Conservation (phyloP, 2,113 vertebrate species). For the Scytalopus superciliaris region DNA sequence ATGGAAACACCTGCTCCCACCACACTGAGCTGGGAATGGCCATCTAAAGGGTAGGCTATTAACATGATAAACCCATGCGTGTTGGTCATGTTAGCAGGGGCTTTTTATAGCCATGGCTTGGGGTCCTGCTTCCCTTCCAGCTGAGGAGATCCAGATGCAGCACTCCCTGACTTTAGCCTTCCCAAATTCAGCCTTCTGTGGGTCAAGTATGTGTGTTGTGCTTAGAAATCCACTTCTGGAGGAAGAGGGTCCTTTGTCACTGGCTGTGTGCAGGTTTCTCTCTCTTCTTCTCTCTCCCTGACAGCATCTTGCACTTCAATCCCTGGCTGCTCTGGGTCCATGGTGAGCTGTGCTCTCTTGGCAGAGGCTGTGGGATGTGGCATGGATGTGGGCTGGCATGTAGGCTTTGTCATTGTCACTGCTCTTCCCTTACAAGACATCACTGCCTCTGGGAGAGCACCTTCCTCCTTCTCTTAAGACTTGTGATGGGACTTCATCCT, state of each 20-base stretch:
- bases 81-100: background rate
- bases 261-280: background rate
- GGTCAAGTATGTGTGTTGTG: background rate
- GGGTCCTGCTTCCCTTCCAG: background rate
- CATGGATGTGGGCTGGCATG: accelerated
- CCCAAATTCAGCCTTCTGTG: background rate
- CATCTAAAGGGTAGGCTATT: background rate
- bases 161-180: background rate
- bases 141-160: background rate
- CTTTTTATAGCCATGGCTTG: background rate
- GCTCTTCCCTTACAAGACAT: background rate
- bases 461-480: background rate
- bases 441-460: background rate
- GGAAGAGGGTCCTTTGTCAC: background rate
- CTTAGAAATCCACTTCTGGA: background rate
- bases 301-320: background rate
- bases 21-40: background rate
- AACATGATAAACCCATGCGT: background rate
- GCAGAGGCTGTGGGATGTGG: background rate
- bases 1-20: background rate
- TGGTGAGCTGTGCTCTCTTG: background rate
- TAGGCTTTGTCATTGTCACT: background rate
- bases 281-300: background rate
- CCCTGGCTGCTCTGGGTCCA: accelerated
- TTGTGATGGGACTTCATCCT: background rate